phyloP scores from a whole-genome alignment of 2,113 vertebrate genomes.

The Nothobranchius furzeri region DNA sequence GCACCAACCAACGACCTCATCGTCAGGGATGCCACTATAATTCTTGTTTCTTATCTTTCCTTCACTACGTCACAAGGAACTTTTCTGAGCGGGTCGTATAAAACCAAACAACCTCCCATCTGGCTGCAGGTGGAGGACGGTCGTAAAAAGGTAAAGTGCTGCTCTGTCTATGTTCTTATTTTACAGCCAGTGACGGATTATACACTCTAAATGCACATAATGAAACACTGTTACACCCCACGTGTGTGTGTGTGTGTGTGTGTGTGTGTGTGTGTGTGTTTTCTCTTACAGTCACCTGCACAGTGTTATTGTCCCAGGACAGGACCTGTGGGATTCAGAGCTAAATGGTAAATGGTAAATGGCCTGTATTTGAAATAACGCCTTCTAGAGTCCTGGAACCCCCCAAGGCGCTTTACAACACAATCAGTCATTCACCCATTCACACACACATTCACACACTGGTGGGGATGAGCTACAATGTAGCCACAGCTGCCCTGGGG shows the following conservation, averaged over 20 bases:
- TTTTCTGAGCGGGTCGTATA: conserved; percentile 22
- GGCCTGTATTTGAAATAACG: no score
- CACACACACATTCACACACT: no score
- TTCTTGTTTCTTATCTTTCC: conserved; percentile 23
- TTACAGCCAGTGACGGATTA: conserved; percentile 27
- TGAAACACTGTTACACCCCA: conserved; percentile 23
- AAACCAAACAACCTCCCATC: conserved; percentile 35
- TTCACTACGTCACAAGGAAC: conserved; percentile 22
- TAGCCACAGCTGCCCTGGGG: no score
- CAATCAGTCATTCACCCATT: no score
- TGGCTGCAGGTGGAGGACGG: conserved; percentile 34
- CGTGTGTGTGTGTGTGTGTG: background rate
- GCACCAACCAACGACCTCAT: conserved; percentile 25
- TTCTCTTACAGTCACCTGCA: conserved; percentile 44
- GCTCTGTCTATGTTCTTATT: conserved; percentile 34
- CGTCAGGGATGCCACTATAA: background rate
- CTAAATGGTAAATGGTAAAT: background rate
- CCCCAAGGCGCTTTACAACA: no score
- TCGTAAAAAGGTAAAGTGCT: conserved; percentile 35
- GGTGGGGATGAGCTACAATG: no score
- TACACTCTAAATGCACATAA: no score
- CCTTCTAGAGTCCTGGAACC: no score
- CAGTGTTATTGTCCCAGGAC: conserved; percentile 32
- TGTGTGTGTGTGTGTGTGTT: background rate
- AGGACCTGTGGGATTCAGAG: conserved; percentile 30